These are phyloP conservation scores for Drosophila affinis DNA, from an alignment of 2,888 invertebrate genomes.

Conservation along the genomic window DNA sequence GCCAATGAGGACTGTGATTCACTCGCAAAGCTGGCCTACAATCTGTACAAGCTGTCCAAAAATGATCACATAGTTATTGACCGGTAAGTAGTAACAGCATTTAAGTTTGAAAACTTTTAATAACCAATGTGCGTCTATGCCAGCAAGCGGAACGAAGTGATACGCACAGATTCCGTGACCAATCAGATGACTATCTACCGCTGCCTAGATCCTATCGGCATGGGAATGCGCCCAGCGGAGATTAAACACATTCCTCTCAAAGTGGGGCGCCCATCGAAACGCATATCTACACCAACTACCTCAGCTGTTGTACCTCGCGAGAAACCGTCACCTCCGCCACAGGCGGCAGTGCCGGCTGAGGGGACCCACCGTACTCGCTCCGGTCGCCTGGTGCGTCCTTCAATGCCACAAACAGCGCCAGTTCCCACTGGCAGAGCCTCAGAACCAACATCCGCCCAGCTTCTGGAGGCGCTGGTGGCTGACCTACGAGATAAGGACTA, in stretches of 20 bases:
- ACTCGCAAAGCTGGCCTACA: constrained; percentile 78
- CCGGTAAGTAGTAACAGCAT: constrained; percentile 54
- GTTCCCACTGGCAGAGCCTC: constrained; percentile 19
- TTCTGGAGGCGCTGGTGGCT: constrained; percentile 66
- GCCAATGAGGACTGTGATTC: constrained; percentile 69
- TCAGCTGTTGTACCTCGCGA: constrained; percentile 12
- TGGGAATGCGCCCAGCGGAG: constrained; percentile 62
- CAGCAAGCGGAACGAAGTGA: constrained; percentile 80
- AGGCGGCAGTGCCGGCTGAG: constrained; percentile 7
- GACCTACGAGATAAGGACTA: constrained; percentile 74
- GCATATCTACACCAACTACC: constrained; percentile 1
- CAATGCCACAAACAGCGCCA: constrained; percentile 36
- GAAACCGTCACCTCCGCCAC: not conserved
- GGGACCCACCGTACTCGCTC: constrained; percentile 66
- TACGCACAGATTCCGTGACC: constrained; percentile 74
- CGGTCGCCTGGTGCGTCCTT: constrained; percentile 69
- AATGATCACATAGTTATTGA: constrained; percentile 82
- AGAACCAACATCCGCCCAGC: constrained; percentile 48
- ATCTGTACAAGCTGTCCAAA: constrained; percentile 76
- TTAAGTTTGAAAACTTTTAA: too few species aligned
- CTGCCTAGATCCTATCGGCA: constrained; percentile 75
- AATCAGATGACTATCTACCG: constrained; percentile 81
- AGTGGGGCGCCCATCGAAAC: constrained; percentile 67
- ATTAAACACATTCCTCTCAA: constrained; percentile 30
- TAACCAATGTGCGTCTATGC: not conserved